Conservation (phyloP, 2,113 vertebrate species). For the Pantherophis guttatus region DNA sequence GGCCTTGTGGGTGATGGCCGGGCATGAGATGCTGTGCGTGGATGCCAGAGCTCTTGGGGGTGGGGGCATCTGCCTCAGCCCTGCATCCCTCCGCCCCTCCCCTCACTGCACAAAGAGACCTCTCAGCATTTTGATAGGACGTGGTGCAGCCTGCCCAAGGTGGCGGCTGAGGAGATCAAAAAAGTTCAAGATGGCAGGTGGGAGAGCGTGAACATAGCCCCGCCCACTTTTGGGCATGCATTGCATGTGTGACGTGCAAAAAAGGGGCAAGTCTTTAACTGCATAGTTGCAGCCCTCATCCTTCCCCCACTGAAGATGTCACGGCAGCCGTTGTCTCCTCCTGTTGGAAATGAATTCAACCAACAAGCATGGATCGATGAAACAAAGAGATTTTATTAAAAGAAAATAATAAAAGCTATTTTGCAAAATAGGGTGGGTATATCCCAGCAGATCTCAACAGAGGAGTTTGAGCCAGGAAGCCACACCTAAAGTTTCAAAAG, state of each 20-base stretch:
- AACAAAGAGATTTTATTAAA: no score
- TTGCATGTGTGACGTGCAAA: neutral
- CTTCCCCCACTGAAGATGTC: neutral
- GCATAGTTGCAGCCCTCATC: neutral
- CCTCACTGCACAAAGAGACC: neutral
- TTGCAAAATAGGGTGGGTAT: no score
- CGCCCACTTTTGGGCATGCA: no score
- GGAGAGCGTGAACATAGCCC: neutral
- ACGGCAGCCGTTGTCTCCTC: neutral
- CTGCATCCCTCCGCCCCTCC: neutral
- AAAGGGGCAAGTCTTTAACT: neutral
- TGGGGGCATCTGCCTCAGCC: neutral
- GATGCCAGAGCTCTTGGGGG: neutral
- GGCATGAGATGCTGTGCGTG: neutral
- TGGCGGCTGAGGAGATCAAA: neutral
- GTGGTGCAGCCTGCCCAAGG: neutral
- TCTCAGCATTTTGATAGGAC: neutral
- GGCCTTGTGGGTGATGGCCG: neutral
- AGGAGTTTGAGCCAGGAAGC: no score
- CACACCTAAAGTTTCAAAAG: no score
- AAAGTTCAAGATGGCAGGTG: neutral
- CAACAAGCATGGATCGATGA: no score
- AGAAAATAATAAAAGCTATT: no score
- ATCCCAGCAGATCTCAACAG: no score
- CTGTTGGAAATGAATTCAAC: no score